phyloP scores from a whole-genome alignment of 1,140 invertebrate genomes.

The Lethocerus indicus region DNA sequence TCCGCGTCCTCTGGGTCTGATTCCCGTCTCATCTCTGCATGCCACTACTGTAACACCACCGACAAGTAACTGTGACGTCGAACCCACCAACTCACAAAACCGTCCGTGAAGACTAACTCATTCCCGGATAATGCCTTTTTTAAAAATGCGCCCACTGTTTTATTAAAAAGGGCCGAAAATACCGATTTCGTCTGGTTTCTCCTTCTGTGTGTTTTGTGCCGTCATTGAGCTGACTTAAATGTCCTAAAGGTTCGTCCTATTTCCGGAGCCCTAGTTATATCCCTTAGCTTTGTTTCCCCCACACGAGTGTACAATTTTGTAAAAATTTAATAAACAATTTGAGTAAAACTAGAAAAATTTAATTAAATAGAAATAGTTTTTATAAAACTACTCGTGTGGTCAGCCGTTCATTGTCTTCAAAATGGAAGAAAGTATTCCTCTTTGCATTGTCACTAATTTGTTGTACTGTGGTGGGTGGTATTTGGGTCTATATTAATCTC shows the following conservation, averaged over 20 bases:
- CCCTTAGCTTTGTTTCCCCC: too few species aligned
- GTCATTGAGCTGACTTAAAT: too few species aligned
- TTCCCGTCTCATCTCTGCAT: slow-evolving; percentile 2
- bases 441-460: too few species aligned
- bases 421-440: too few species aligned
- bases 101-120: background rate
- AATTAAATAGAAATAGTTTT: too few species aligned
- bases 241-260: too few species aligned
- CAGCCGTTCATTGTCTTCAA: too few species aligned
- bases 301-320: background rate
- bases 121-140: background rate
- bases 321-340: background rate
- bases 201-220: background rate
- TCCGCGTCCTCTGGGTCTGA: slow-evolving; percentile 18
- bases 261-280: too few species aligned
- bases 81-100: background rate
- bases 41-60: background rate
- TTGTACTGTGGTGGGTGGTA: too few species aligned
- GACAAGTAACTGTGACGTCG: background rate
- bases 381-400: too few species aligned
- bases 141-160: background rate
- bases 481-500: too few species aligned
- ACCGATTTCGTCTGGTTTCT: background rate
- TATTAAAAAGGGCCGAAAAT: background rate
- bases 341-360: background rate